These are phyloP conservation scores for Clarias pachynema DNA, from an alignment of 2,797 vertebrate genomes.

Conservation along the genomic window DNA sequence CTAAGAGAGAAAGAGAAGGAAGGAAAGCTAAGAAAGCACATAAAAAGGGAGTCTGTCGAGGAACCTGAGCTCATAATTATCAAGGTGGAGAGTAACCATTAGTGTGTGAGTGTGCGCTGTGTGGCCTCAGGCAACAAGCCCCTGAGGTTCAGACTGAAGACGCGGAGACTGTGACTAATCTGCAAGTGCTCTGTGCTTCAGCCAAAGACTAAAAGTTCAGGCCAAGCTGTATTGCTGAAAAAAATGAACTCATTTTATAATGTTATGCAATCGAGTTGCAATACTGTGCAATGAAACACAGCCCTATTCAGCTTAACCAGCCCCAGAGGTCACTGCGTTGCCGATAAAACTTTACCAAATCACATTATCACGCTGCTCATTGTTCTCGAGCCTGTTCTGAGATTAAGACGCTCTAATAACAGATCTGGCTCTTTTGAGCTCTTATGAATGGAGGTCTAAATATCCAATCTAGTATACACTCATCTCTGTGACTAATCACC, in stretches of 20 bases:
- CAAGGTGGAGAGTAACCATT: slow-evolving; percentile 37
- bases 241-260: slow-evolving; percentile 31
- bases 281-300: slow-evolving; percentile 24
- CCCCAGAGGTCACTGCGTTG: slow-evolving; percentile 14
- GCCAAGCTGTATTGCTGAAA: slow-evolving; percentile 30
- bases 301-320: slow-evolving; percentile 43
- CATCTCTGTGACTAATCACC: slow-evolving; percentile 56
- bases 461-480: slow-evolving; percentile 55
- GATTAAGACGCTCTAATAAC: slow-evolving; percentile 53
- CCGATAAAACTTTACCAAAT: slow-evolving; percentile 33
- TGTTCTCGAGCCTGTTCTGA: slow-evolving; percentile 41
- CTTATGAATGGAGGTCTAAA: slow-evolving; percentile 56
- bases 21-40: slow-evolving; percentile 30
- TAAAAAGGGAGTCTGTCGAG: slow-evolving; percentile 21
- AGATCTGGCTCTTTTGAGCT: slow-evolving; percentile 49
- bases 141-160: slow-evolving; percentile 48
- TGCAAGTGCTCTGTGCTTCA: slow-evolving; percentile 46
- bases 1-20: slow-evolving; percentile 6
- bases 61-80: slow-evolving; percentile 50
- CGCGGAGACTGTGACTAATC: slow-evolving; percentile 38
- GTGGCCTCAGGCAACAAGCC: slow-evolving; percentile 51
- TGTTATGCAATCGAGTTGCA: slow-evolving; percentile 36
- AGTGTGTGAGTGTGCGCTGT: slow-evolving; percentile 16
- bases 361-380: slow-evolving; percentile 47
- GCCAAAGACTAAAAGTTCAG: slow-evolving; percentile 47